Percentiles rank a stretch among this genome's conserved stretches.
Evolutionary conservation across 2,888 invertebrate genomes (phyloP).

Genomic region (Xestia rhomboidea): DNA sequence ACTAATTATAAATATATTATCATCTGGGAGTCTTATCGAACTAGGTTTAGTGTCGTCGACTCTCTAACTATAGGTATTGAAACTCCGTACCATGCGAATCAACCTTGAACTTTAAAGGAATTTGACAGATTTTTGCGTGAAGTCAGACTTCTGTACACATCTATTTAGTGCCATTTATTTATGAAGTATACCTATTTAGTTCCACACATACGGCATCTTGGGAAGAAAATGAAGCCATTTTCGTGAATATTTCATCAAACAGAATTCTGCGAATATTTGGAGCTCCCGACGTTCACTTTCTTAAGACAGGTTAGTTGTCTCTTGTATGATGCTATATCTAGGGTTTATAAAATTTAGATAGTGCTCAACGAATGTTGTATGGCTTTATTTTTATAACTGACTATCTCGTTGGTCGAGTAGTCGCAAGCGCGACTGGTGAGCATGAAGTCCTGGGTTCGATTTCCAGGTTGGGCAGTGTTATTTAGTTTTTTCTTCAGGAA

Average conservation of each 20-base stretch:
- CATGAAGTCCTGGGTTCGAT: too few species aligned
- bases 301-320: conserved; percentile 7
- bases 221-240: conserved; percentile 52
- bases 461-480: too few species aligned
- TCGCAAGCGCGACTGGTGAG: not conserved
- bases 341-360: conserved; percentile 14
- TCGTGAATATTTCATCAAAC: conserved; percentile 59
- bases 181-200: conserved; percentile 14
- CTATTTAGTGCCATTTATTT: not conserved
- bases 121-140: too few species aligned
- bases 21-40: too few species aligned
- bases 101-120: too few species aligned
- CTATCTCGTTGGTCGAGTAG: not conserved
- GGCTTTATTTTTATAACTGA: not conserved
- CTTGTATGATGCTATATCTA: conserved; percentile 35
- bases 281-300: conserved; percentile 37
- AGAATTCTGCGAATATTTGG: conserved; percentile 44
- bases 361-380: not conserved
- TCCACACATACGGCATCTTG: conserved; percentile 32
- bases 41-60: too few species aligned
- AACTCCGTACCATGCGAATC: too few species aligned
- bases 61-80: too few species aligned
- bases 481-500: too few species aligned
- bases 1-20: too few species aligned
- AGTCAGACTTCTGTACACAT: not conserved